Evolutionary conservation across 1,140 invertebrate genomes (phyloP), one percentile per base, ranked within the genome.

Genomic region (Pseudomyrmex concolor): DNA sequence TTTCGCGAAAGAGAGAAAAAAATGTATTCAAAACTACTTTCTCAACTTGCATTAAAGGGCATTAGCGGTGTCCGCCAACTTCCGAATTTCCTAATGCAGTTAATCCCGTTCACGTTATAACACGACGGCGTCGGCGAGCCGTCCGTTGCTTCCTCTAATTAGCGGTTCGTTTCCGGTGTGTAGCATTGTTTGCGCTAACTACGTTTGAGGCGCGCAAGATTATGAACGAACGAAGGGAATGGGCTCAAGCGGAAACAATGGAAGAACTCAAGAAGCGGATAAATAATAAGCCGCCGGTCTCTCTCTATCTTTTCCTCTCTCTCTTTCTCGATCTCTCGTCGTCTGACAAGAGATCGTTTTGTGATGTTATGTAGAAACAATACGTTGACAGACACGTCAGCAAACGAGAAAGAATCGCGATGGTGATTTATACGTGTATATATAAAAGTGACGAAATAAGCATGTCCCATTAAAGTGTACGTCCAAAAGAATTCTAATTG

Each of bases 391-490:
- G 54, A 59, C 5, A 80, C 59, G 34, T 54, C n/a, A 55, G n/a
- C 43, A 34, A 13, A 15, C 45, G 50, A 34, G n/a, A 71, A 55
- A 82, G 66, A 80, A 54, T 70, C 13, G 66, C 12, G 63, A n/a
- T 70, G 12, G 76, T 51, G 25, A 70, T 12, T 66, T 57, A 60
- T 71, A 45, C 8, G 48, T n/a, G 34, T 34, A 7, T 34, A 34
- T 34, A 34, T 34, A 34, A 34, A 34, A 34, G 34, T 34, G 34
- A 34, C 5, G 0, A 84, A 83, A 76, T 73, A 70, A 86, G 73
- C 84, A 81, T 84, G 84, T 77, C 60, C 55, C 84, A 90, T 88
- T 91, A 91, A 91, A 89, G 34, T 7, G 34, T 90, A 85, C 71
- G 50, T 86, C 86, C 84, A 59, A 66, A 87, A 88, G 85, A 85